A percentile compares a stretch with the other conserved stretches of the same genome.
These are phyloP conservation scores for Cheracebus regulus DNA, from an alignment of 2,797 vertebrate species.

Conservation along the genomic window DNA sequence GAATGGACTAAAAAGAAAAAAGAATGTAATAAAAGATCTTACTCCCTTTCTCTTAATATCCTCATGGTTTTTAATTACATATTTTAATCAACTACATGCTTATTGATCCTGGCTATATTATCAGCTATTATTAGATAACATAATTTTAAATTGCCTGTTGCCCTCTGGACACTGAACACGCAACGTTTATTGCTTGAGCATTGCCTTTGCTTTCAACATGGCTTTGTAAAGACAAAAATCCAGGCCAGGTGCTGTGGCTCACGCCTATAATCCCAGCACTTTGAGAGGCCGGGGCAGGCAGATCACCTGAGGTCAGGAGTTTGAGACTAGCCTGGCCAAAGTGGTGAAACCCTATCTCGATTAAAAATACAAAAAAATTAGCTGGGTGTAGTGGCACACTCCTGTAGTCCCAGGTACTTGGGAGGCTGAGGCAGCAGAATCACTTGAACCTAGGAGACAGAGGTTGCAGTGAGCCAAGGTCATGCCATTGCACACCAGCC, in stretches of 20 bases:
- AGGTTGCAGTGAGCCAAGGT: background rate
- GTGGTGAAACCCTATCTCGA: background rate
- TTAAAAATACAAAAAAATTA: background rate
- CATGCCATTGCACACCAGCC: background rate
- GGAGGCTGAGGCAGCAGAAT: background rate
- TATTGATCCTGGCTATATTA: slow-evolving; percentile 15
- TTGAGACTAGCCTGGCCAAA: background rate
- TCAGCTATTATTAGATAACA: slow-evolving; percentile 35
- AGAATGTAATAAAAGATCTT: background rate
- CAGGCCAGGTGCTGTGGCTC: background rate
- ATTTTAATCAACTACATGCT: slow-evolving; percentile 19
- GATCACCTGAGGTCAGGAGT: background rate
- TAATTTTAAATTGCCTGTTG: slow-evolving; percentile 5
- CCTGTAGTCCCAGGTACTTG: background rate
- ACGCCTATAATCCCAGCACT: background rate
- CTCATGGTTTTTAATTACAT: background rate
- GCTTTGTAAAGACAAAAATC: slow-evolving; percentile 19
- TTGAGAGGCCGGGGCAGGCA: background rate
- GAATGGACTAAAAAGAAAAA: background rate
- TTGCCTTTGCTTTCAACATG: slow-evolving; percentile 41
- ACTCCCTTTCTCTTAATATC: background rate
- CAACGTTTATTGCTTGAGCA: slow-evolving; percentile 38
- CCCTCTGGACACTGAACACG: background rate
- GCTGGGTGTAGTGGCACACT: background rate
- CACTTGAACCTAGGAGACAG: background rate